Evolutionary conservation across 2,113 vertebrate genomes (phyloP), one percentile per base, ranked within the genome.

Genomic region (Sterrhoptilus dennistouni): DNA sequence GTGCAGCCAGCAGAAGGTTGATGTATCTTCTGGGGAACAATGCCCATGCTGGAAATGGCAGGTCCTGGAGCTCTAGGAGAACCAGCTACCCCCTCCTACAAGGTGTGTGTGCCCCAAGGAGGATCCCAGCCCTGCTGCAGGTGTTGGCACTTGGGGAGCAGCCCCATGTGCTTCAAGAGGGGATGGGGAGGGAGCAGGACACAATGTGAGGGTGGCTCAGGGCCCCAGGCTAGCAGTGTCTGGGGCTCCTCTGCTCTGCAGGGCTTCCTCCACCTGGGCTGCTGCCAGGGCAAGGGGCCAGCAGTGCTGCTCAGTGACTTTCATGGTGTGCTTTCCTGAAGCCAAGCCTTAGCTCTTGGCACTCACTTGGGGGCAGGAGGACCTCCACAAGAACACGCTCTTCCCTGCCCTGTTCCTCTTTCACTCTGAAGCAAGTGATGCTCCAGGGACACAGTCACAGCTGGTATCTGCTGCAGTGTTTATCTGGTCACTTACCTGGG

Each of bases 41-140:
- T 33, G 14, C 8, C 14, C 19, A 3, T 0, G 9, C 12, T 54
- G 74, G 6, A 69, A 63, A 25, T 12, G 59, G n/a, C 42, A 59
- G 79, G 27, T 45, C 14, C 69, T 24, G 2, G 24, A 40, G 74
- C 53, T 71, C 24, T 7, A 19, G 77, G 31, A 28, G 25, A n/a
- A 40, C 45, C 56, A 15, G 29, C 21, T 1, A 0, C 52, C 18
- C 56, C 42, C 20, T 79, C 13, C 31, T 2, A 1, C 25, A 9
- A 25, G 38, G n/a, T 2, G 2, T 1, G 1, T 50, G 50, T 38
- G 27, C 31, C 61, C 18, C 1, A 1, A 38, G 45, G 21, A 35
- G 28, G 13, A 38, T 25, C 10, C 61, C 36, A 21, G 40, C 50
- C 36, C 65, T 3, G 1, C 2, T 4, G 33, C 12, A 7, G 8